Evolutionary conservation across 2,113 vertebrate genomes (phyloP), one percentile per base, ranked within the genome.

Genomic region (Zosterops lateralis): DNA sequence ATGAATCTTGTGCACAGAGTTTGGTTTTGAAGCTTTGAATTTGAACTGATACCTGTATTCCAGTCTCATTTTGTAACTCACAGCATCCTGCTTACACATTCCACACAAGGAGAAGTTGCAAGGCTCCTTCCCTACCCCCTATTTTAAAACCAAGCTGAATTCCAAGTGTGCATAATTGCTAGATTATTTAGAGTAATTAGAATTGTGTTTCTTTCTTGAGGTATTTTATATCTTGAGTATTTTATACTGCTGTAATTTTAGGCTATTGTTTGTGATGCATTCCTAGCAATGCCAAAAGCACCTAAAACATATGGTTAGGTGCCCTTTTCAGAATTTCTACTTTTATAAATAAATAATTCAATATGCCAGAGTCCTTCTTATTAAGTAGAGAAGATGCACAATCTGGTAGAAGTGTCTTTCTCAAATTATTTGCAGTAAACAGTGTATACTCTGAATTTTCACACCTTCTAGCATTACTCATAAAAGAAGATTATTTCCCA

Each of bases 341-440:
- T 76, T 38, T 67, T 84, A 66, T 74, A 84, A 91, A 93, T 86
- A 88, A 93, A 90, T 87, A 91, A 84, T 86, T 90, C 47, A 70
- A 36, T 22, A 21, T 89, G 82, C 90, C 70, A 76, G 73, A 93
- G 61, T 64, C 90, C 92, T 94, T 88, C 88, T 92, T 94, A 90
- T 74, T 65, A 82, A 67, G 73, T 22, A 51, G 50, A 95, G 76
- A 90, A 96, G 67, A 95, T 87, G 74, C 77, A 85, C 92, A 94
- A 77, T 95, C 93, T 97, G 84, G 75, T 82, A 70, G 70, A 92
- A 96, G 68, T 66, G 68, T 85, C 92, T 97, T 89, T 95, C 87
- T 92, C 93, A 91, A 92, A 95, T 96, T 90, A 96, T 97, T 97
- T 97, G 96, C 95, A 90, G 87, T 95, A 97, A 97, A 92, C 93